Base-by-base conservation (phyloP, 2,113 vertebrate species). In the Sorex fumeus region DNA sequence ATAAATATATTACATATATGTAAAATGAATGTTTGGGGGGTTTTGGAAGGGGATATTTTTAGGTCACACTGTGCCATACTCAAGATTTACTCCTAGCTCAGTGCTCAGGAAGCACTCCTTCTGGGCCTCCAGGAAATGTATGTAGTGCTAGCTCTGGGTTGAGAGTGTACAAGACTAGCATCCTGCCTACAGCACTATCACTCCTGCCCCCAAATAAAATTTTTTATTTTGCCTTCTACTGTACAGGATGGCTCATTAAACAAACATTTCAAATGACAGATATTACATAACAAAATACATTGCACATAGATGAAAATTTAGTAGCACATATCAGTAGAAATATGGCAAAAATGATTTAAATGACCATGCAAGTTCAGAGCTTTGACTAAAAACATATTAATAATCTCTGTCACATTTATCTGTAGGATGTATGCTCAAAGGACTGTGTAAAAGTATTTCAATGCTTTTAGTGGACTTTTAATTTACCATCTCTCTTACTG, bases 181-280 rank as follows among this genome's bases (percentile, higher is more conserved):
- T 2, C 47, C 13, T 50, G 13, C 47, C 47, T 9, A 10, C 47
- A 50, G 47, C 10, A 50, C 47, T 50, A 50, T 50, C 47, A 13
- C 47, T 50, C 47, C 47, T 50, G 9, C 47, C 13, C 47, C 47
- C 47, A 50, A 74, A 25, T 23, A 12, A 53, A 47, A 86, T 10
- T 45, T 85, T 83, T 69, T 76, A 43, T 84, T n/a, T 92, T 82
- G 3, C 28, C 81, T 4, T 80, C 36, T 71, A 71, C 74, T 86
- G 18, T 6, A 82, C 9, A 34, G 6, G 0, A 13, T 66, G 34
- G 72, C 32, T 88, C 64, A 77, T 27, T 87, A 30, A 86, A 81
- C 60, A 69, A 80, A 40, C 43, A 30, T 81, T 77, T 3, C n/a
- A 36, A 6, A 1, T 81, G 15, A 60, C 2, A 79, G 21, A 85